Evolutionary conservation across 2,113 vertebrate species (phyloP).

Genomic region (Cairina moschata): DNA sequence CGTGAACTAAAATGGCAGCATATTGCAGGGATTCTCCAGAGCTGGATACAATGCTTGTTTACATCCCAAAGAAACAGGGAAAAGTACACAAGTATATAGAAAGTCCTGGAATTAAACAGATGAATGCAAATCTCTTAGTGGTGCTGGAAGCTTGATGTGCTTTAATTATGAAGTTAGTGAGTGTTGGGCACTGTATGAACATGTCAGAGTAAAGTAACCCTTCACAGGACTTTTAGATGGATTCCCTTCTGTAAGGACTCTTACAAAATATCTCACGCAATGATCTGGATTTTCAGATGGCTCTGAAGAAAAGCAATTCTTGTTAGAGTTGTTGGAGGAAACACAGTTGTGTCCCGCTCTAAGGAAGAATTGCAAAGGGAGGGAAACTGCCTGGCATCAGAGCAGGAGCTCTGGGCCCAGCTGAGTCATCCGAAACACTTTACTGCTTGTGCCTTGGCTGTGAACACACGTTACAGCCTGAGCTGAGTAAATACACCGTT

Average conservation of each 20-base stretch:
- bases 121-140: background rate
- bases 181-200: background rate
- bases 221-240: background rate
- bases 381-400: background rate
- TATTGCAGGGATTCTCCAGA: background rate
- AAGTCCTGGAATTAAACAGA: background rate
- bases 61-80: background rate
- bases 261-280: background rate
- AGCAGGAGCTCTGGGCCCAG: background rate
- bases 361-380: background rate
- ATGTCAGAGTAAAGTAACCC: background rate
- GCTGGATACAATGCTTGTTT: background rate
- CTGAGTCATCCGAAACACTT: background rate
- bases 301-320: background rate
- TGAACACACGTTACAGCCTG: background rate
- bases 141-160: background rate
- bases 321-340: background rate
- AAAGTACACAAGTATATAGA: background rate
- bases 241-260: background rate
- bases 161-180: background rate
- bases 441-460: slow-evolving; percentile 19
- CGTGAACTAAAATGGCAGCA: background rate
- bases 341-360: background rate
- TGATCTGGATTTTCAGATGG: background rate
- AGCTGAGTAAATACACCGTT: background rate